Evolutionary conservation across 2,797 vertebrate genomes (phyloP).

Genomic region (Octomys mimax): DNA sequence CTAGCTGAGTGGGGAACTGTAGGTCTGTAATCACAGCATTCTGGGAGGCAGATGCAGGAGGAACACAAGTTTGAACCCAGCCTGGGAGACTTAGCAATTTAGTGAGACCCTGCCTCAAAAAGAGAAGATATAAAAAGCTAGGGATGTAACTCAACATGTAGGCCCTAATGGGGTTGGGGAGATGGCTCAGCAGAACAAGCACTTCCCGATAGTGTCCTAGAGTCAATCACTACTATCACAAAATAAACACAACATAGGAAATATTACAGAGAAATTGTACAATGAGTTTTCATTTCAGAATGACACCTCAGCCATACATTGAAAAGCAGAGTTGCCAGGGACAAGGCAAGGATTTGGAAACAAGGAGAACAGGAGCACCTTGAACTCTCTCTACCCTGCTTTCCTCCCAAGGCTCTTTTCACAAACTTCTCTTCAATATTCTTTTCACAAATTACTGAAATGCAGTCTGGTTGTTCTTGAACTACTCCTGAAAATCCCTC

Average conservation of each 20-base stretch:
- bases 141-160: not conserved
- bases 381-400: not conserved
- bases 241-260: not conserved
- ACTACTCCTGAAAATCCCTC: constrained; percentile 36
- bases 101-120: not conserved
- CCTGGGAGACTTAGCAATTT: not conserved
- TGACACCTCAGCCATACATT: not conserved
- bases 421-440: not conserved
- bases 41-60: not conserved
- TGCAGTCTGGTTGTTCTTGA: not conserved
- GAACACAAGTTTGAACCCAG: not conserved
- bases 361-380: not conserved
- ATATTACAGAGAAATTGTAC: not conserved
- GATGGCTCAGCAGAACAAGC: too few relatives aligned
- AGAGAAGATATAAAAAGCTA: not conserved
- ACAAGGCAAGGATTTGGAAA: not conserved
- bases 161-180: too few relatives aligned
- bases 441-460: not conserved
- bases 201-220: too few relatives aligned
- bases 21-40: not conserved
- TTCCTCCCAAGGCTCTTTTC: not conserved
- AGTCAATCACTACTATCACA: not conserved
- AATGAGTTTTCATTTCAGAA: constrained; percentile 18
- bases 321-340: not conserved
- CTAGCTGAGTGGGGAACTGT: not conserved